phyloP scores from a whole-genome alignment of 2,888 invertebrate genomes.

The Camponotus fellah region DNA sequence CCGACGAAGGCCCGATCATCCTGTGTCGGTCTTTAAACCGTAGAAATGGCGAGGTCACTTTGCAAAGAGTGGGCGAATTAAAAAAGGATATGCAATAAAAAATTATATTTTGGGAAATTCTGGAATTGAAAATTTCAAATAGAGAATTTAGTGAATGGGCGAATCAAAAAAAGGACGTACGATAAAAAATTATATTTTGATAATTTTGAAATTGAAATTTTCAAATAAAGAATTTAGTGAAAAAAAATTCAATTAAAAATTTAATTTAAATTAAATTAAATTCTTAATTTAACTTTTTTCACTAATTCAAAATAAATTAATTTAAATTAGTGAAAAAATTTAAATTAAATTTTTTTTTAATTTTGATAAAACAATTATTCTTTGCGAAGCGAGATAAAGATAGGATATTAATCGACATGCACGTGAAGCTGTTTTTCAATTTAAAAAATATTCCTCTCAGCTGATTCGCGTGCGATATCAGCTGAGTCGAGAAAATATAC shows the following conservation, averaged over 20 bases:
- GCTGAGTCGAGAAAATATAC: background rate
- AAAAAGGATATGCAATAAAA: background rate
- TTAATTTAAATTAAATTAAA: background rate
- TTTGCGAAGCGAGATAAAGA: background rate
- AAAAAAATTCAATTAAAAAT: background rate
- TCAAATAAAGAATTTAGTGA: background rate
- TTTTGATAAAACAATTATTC: background rate
- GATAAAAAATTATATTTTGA: background rate
- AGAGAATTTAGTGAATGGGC: background rate
- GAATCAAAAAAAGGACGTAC: background rate
- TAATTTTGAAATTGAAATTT: background rate
- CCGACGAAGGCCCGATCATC: constrained; percentile 84
- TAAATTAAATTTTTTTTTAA: background rate
- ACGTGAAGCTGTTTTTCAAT: background rate
- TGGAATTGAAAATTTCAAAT: background rate
- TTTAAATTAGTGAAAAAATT: too few species aligned
- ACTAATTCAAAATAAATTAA: background rate
- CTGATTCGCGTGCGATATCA: background rate
- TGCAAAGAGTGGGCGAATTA: background rate
- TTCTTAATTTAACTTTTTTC: too few species aligned
- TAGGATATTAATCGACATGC: too few species aligned
- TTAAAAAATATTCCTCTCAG: background rate
- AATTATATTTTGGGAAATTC: background rate
- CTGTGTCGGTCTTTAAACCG: constrained; percentile 39
- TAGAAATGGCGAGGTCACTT: background rate